Conservation (phyloP, 1,140 invertebrate species). For the Nephotettix cincticeps region DNA sequence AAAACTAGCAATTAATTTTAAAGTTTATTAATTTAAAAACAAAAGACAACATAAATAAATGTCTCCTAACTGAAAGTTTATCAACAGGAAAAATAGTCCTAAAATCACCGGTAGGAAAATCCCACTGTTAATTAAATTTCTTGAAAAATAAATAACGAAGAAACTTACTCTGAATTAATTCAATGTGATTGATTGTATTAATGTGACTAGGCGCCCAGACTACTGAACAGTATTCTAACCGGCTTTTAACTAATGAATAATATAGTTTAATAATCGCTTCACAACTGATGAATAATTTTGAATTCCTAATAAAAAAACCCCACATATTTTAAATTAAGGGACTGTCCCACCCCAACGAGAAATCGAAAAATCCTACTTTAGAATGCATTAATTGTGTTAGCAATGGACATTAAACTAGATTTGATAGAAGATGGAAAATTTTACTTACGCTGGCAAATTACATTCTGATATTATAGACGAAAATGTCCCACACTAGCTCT, state of each 20-base stretch:
- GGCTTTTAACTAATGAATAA: not conserved
- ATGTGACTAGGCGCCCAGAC: not conserved
- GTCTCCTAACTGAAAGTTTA: not conserved
- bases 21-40: not conserved
- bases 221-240: not conserved
- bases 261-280: not conserved
- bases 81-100: not conserved
- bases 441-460: too few species aligned
- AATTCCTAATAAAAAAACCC: not conserved
- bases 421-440: too few species aligned
- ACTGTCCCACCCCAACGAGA: too few species aligned
- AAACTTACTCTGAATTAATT: slow-evolving; percentile 1
- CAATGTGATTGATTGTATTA: not conserved
- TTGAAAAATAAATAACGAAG: not conserved
- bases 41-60: not conserved
- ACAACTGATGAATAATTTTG: not conserved
- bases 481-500: too few species aligned
- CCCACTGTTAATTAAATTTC: not conserved
- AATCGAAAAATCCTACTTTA: too few species aligned
- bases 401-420: too few species aligned
- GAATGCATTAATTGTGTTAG: too few species aligned
- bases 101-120: not conserved
- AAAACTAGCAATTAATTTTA: not conserved
- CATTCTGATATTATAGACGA: too few species aligned
- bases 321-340: too few species aligned